Percentiles rank a stretch among this genome's conserved stretches.
Conservation (phyloP, 2,797 vertebrate genomes). For the Peromyscus attwateri region DNA sequence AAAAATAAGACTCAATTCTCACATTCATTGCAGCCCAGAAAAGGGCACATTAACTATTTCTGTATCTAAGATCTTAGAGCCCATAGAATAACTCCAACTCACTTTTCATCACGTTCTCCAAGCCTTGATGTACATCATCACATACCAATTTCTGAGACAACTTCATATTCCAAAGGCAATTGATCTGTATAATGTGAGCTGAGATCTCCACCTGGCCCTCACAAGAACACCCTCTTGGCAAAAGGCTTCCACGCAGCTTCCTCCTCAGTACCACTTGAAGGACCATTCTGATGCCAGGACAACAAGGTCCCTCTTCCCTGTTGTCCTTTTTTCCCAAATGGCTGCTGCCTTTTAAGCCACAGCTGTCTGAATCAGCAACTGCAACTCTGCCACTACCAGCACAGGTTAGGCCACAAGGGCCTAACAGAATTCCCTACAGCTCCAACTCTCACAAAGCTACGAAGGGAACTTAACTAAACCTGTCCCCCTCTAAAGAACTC, state of each 20-base stretch:
- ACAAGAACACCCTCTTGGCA: not conserved
- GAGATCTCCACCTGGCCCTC: not conserved
- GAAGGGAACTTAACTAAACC: too few relatives aligned
- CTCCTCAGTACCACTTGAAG: not conserved
- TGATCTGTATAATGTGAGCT: not conserved
- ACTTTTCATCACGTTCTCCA: not conserved
- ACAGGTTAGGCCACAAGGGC: too few relatives aligned
- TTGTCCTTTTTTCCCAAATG: too few relatives aligned
- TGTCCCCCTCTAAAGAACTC: too few relatives aligned
- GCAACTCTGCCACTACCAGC: too few relatives aligned
- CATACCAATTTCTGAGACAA: not conserved
- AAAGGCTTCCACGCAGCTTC: not conserved
- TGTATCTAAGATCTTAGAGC: not conserved
- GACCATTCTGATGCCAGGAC: not conserved
- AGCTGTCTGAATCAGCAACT: too few relatives aligned
- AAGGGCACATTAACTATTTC: not conserved
- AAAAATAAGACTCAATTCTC: not conserved
- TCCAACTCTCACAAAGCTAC: too few relatives aligned
- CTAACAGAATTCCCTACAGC: too few relatives aligned
- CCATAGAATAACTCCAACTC: not conserved
- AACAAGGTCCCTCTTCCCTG: not conserved
- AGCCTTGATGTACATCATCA: not conserved
- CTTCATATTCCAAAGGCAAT: not conserved
- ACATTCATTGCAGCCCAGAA: not conserved
- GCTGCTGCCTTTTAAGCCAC: too few relatives aligned